Conservation (phyloP, 2,797 vertebrate species). For the Nannoperca obscura region DNA sequence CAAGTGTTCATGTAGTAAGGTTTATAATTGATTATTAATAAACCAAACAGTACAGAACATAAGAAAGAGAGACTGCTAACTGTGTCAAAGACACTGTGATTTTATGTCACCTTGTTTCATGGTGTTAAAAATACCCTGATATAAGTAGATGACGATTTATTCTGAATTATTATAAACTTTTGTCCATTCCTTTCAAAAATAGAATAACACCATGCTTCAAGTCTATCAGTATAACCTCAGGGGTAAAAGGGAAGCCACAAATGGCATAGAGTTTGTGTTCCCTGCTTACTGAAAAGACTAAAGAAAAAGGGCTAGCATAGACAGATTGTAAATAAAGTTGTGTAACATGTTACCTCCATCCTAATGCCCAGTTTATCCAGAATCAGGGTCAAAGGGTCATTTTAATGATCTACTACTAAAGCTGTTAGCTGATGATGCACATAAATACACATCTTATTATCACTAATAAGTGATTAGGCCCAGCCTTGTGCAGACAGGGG, state of each 20-base stretch:
- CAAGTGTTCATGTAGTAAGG: background rate
- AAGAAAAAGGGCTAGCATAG: background rate
- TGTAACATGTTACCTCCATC: background rate
- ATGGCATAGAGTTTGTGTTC: background rate
- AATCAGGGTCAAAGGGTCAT: background rate
- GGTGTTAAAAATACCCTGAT: background rate
- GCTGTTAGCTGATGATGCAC: background rate
- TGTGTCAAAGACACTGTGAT: background rate
- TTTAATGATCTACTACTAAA: background rate
- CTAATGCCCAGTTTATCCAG: background rate
- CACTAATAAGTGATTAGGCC: slow-evolving; percentile 33
- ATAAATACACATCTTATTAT: background rate
- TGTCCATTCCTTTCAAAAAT: background rate
- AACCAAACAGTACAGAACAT: background rate
- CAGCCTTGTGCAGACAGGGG: background rate
- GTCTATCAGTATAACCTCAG: background rate
- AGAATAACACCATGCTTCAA: background rate
- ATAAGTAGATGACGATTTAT: background rate
- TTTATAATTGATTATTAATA: background rate
- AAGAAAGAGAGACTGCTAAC: background rate
- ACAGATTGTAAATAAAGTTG: background rate
- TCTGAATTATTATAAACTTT: background rate
- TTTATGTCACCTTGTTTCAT: background rate
- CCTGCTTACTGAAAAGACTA: background rate
- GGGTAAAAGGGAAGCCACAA: background rate